Percentiles rank a stretch among this genome's conserved stretches.
phyloP scores from a whole-genome alignment of 2,888 invertebrate species.

The Polydrusus cervinus region DNA sequence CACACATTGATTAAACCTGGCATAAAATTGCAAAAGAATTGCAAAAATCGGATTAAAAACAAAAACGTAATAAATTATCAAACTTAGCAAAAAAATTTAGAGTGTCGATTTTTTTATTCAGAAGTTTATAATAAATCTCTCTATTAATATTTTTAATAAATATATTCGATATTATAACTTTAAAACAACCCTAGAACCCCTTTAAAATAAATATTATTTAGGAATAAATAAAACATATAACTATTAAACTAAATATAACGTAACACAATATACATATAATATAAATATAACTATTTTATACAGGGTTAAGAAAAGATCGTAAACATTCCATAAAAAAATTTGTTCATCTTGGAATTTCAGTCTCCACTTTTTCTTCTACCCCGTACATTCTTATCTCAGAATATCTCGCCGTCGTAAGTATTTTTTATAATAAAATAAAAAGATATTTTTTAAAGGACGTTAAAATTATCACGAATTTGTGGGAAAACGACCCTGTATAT shows the following conservation, averaged over 20 bases:
- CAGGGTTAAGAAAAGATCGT: slow-evolving; percentile 5
- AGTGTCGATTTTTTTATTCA: too few species aligned
- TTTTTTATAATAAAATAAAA: background rate
- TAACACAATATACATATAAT: slow-evolving; percentile 5
- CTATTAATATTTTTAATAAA: background rate
- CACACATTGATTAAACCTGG: too few species aligned
- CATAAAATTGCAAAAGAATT: too few species aligned
- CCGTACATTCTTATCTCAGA: slow-evolving; percentile 2
- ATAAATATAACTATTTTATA: slow-evolving; percentile 5
- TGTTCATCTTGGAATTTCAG: slow-evolving; percentile 16
- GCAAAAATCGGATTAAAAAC: too few species aligned
- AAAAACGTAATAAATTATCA: too few species aligned
- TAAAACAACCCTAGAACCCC: slow-evolving; percentile 13
- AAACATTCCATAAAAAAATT: slow-evolving; percentile 2
- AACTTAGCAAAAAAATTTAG: too few species aligned
- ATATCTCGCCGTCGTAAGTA: background rate
- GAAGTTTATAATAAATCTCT: too few species aligned
- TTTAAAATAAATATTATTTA: slow-evolving; percentile 8
- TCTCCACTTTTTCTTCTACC: background rate
- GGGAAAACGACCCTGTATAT: slow-evolving; percentile 18
- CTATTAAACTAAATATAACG: slow-evolving; percentile 1
- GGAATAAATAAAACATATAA: slow-evolving; percentile 15
- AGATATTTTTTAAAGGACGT: slow-evolving; percentile 3
- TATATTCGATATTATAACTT: slow-evolving; percentile 1
- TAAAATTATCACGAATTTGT: slow-evolving; percentile 7